Conservation (phyloP, 2,113 vertebrate genomes). For the Bubo scandiacus region DNA sequence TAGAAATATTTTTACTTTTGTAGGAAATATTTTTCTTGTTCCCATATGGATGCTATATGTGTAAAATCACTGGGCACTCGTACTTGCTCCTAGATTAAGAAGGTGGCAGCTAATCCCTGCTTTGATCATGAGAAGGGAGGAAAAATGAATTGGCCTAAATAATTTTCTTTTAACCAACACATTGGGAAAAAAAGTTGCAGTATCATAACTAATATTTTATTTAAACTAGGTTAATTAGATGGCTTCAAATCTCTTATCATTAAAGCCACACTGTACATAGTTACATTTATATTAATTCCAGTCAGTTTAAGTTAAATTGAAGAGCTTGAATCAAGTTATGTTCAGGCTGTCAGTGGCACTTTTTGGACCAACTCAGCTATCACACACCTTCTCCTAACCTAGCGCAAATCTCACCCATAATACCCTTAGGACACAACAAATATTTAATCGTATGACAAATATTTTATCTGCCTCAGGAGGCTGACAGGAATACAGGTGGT, state of each 20-base stretch:
- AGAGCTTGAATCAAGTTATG: neutral
- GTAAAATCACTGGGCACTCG: neutral
- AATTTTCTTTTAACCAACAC: neutral
- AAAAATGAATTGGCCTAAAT: neutral
- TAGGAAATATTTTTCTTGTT: neutral
- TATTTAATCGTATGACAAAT: slow-evolving; percentile 6
- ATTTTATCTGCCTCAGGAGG: slow-evolving; percentile 19
- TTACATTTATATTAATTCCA: neutral
- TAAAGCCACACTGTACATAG: neutral
- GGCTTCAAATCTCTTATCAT: neutral
- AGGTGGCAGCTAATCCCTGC: neutral
- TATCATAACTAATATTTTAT: neutral
- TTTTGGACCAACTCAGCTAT: neutral
- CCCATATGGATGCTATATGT: neutral
- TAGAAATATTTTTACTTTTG: neutral
- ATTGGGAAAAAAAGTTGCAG: neutral
- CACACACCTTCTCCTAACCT: neutral
- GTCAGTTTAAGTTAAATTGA: neutral
- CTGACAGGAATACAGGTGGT: neutral
- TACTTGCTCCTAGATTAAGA: neutral
- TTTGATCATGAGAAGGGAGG: neutral
- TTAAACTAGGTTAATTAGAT: neutral
- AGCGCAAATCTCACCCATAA: neutral
- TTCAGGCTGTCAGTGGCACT: neutral
- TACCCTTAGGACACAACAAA: neutral